Evolutionary conservation across 2,888 invertebrate species (phyloP).

Genomic region (Cosmia pyralina): DNA sequence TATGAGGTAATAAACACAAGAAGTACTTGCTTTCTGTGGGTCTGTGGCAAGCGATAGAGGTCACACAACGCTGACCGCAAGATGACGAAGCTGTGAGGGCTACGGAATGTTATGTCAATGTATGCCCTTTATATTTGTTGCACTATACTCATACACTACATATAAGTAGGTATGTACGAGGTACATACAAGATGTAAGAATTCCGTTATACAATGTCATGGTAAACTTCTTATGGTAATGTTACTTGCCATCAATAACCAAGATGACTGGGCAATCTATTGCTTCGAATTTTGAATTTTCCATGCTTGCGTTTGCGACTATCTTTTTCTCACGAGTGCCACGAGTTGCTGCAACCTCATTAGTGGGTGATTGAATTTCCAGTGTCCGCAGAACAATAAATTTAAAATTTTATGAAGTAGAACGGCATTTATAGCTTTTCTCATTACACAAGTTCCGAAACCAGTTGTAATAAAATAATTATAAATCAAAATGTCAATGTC

Average conservation of each 20-base stretch:
- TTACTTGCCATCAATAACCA: conserved; percentile 26
- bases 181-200: conserved; percentile 3
- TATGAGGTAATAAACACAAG: not conserved
- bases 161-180: too few species aligned
- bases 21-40: conserved; percentile 12
- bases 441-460: not conserved
- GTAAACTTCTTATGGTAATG: conserved; percentile 15
- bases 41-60: conserved; percentile 42
- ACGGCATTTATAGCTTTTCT: not conserved
- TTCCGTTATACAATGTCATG: conserved; percentile 45
- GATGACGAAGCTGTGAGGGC: conserved; percentile 49
- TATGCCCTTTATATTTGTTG: conserved; percentile 30
- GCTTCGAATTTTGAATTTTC: not conserved
- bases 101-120: conserved; percentile 47
- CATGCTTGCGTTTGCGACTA: not conserved
- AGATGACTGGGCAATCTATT: conserved; percentile 15
- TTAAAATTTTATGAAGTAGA: not conserved
- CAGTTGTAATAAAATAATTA: not conserved
- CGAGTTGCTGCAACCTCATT: not conserved
- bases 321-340: not conserved
- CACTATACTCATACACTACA: too few species aligned
- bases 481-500: not conserved
- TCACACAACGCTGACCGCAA: conserved; percentile 50
- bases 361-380: too few species aligned
- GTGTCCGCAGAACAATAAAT: not conserved